These are phyloP conservation scores for Nomada goodeniana DNA, from an alignment of 2,888 invertebrate species.

Conservation along the genomic window DNA sequence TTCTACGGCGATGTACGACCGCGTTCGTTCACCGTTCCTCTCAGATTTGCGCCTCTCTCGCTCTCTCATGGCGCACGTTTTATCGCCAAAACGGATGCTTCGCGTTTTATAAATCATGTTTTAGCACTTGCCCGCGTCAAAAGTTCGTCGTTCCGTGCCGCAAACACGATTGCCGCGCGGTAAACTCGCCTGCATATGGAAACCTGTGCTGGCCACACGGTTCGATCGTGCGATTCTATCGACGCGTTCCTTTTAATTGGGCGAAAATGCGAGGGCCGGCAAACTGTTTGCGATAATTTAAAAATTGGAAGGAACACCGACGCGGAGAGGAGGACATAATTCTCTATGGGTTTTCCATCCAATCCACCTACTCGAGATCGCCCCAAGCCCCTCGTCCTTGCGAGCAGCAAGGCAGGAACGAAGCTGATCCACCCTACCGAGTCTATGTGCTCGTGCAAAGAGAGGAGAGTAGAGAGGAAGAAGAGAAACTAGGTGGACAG, in stretches of 20 bases:
- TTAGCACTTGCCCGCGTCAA: background rate
- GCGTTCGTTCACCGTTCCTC: background rate
- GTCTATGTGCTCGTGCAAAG: slow-evolving; percentile 27
- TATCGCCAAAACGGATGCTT: background rate
- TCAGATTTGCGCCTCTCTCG: background rate
- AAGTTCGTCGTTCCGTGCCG: background rate
- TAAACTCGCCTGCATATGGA: background rate
- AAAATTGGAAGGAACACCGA: slow-evolving; percentile 60
- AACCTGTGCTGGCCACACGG: too few relatives aligned
- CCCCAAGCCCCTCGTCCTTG: slow-evolving; percentile 45
- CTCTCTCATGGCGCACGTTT: background rate
- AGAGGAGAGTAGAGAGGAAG: slow-evolving; percentile 48
- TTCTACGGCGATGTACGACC: background rate
- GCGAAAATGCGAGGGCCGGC: too few relatives aligned
- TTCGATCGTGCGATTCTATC: too few relatives aligned
- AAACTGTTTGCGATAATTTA: slow-evolving; percentile 42
- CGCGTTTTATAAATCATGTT: slow-evolving; percentile 20
- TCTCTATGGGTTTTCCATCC: slow-evolving; percentile 78
- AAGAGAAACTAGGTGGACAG: slow-evolving; percentile 58
- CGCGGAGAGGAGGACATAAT: slow-evolving; percentile 46
- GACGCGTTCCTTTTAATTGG: too few relatives aligned
- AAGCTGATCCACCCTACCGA: slow-evolving; percentile 75
- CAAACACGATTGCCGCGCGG: background rate
- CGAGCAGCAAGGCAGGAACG: slow-evolving; percentile 71
- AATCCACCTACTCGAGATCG: slow-evolving; percentile 72